Evolutionary conservation across 2,797 vertebrate species (phyloP).

Genomic region (Chrysocyon brachyurus): DNA sequence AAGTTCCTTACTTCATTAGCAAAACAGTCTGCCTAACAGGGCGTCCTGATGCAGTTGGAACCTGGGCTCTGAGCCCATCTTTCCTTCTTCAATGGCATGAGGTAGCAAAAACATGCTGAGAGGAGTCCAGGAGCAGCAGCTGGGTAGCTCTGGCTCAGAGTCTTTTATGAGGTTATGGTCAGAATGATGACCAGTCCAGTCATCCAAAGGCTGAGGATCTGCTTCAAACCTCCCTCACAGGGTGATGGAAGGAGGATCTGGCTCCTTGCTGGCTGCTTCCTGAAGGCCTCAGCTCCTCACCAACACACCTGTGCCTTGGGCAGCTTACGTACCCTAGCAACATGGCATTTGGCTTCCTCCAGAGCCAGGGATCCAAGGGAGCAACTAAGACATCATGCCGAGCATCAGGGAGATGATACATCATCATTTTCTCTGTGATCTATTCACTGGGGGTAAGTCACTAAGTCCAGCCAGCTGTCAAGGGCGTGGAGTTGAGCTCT

Average conservation of each 20-base stretch:
- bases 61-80: not conserved
- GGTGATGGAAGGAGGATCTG: not conserved
- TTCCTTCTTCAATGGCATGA: no score
- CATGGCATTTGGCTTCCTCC: not conserved
- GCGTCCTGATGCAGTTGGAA: not conserved
- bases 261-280: not conserved
- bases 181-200: not conserved
- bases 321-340: not conserved
- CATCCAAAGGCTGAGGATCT: not conserved
- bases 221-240: not conserved
- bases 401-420: not conserved
- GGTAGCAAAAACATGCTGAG: not conserved
- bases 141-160: not conserved
- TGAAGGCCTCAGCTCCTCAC: not conserved
- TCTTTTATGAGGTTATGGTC: not conserved
- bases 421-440: not conserved
- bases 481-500: not conserved
- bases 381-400: not conserved
- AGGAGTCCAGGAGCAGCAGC: not conserved
- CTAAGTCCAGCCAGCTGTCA: not conserved
- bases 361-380: not conserved
- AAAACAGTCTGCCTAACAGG: not conserved
- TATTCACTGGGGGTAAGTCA: not conserved
- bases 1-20: not conserved
- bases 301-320: rapidly evolving